These are phyloP conservation scores for Mystacornis crossleyi DNA, from an alignment of 2,113 vertebrate species.

Conservation along the genomic window DNA sequence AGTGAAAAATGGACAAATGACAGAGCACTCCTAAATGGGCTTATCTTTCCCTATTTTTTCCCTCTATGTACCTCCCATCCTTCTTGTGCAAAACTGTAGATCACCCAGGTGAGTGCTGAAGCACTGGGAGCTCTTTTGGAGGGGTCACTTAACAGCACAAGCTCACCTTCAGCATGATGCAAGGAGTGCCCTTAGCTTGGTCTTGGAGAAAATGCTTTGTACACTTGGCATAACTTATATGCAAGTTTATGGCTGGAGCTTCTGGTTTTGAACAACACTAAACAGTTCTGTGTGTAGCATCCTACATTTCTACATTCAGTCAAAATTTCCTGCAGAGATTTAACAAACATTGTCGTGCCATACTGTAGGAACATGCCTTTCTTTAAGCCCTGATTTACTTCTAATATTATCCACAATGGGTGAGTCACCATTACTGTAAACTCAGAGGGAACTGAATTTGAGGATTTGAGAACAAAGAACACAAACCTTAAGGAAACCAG, in stretches of 20 bases:
- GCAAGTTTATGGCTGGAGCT: background rate
- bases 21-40: background rate
- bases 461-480: conserved; percentile 29
- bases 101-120: background rate
- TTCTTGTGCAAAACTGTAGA: background rate
- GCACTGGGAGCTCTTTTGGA: background rate
- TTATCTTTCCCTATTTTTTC: background rate
- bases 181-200: background rate
- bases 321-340: background rate
- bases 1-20: background rate
- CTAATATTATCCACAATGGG: background rate
- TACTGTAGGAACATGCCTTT: background rate
- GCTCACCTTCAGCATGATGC: background rate
- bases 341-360: background rate
- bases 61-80: background rate
- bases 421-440: background rate
- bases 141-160: background rate
- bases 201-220: background rate
- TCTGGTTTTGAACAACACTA: background rate
- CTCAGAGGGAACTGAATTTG: background rate
- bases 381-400: background rate
- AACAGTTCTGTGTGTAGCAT: background rate
- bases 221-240: background rate
- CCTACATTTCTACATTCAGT: background rate
- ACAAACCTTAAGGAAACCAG: background rate